A percentile compares a stretch with the other conserved stretches of the same genome.
Evolutionary conservation across 2,113 vertebrate genomes (phyloP).

Genomic region (Hylia prasina): DNA sequence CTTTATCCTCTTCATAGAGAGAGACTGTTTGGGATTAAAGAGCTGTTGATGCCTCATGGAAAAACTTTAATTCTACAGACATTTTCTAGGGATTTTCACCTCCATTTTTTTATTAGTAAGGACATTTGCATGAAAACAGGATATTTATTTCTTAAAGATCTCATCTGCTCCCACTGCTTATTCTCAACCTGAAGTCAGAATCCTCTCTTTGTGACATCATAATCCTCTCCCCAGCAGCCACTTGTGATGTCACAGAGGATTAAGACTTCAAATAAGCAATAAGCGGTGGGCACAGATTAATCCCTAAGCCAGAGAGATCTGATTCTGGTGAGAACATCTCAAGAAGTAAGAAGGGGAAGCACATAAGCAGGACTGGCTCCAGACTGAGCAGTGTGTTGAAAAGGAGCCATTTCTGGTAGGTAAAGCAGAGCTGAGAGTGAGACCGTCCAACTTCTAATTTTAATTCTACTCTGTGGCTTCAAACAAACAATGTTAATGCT

Average conservation of each 20-base stretch:
- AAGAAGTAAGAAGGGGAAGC: conserved; percentile 38
- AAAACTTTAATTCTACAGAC: conserved; percentile 62
- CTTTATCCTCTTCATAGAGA: conserved; percentile 52
- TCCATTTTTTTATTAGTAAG: conserved; percentile 44
- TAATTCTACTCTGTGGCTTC: neutral
- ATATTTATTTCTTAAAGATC: conserved; percentile 44
- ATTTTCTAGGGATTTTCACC: conserved; percentile 54
- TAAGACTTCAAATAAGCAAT: conserved; percentile 63
- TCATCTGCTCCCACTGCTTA: conserved; percentile 35
- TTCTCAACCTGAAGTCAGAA: conserved; percentile 60
- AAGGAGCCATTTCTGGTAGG: neutral
- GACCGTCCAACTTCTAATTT: neutral
- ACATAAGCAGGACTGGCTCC: conserved; percentile 29
- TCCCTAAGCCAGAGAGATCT: conserved; percentile 46
- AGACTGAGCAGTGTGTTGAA: neutral
- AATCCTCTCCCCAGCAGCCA: conserved; percentile 55
- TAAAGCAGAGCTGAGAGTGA: neutral
- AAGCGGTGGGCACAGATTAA: conserved; percentile 38
- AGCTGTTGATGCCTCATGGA: conserved; percentile 55
- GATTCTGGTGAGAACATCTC: conserved; percentile 58
- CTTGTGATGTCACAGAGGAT: conserved; percentile 63
- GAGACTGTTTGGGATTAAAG: conserved; percentile 58
- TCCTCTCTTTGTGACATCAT: conserved; percentile 63
- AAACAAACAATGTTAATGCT: neutral
- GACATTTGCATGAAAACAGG: conserved; percentile 46